phyloP scores from a whole-genome alignment of 2,113 vertebrate genomes.

The Guaruba guarouba region DNA sequence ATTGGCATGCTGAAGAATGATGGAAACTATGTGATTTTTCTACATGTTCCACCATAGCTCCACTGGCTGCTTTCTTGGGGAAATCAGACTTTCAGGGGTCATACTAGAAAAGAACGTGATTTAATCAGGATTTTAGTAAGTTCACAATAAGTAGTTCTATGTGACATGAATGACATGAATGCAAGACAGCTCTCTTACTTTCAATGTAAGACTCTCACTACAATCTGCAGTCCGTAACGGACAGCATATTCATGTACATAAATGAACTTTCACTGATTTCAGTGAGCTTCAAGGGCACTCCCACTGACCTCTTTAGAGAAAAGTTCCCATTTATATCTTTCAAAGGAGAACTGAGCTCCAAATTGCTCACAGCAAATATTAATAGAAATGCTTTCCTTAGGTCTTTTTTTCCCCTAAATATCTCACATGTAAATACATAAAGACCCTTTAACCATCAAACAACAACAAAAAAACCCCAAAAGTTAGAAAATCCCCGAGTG shows the following conservation, averaged over 20 bases:
- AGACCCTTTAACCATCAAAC: background rate
- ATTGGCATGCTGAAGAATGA: background rate
- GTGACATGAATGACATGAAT: background rate
- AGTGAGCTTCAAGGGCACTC: background rate
- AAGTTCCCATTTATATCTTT: background rate
- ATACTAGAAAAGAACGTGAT: background rate
- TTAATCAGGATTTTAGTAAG: slow-evolving; percentile 19
- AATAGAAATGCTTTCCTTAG: background rate
- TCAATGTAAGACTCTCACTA: background rate
- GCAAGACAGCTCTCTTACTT: background rate
- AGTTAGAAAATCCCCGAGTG: background rate
- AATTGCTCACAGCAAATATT: background rate
- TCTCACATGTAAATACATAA: background rate
- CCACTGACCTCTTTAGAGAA: background rate
- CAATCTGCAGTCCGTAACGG: background rate
- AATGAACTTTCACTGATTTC: background rate
- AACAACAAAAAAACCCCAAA: accelerated
- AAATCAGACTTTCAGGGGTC: background rate
- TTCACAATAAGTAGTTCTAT: background rate
- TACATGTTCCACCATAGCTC: background rate
- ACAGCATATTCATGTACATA: background rate
- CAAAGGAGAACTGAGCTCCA: background rate
- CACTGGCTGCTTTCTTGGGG: background rate
- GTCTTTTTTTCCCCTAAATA: background rate
- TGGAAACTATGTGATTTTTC: background rate